Percentiles rank a stretch among this genome's conserved stretches.
Evolutionary conservation across 2,113 vertebrate genomes (phyloP).

Genomic region (Myotis yumanensis): DNA sequence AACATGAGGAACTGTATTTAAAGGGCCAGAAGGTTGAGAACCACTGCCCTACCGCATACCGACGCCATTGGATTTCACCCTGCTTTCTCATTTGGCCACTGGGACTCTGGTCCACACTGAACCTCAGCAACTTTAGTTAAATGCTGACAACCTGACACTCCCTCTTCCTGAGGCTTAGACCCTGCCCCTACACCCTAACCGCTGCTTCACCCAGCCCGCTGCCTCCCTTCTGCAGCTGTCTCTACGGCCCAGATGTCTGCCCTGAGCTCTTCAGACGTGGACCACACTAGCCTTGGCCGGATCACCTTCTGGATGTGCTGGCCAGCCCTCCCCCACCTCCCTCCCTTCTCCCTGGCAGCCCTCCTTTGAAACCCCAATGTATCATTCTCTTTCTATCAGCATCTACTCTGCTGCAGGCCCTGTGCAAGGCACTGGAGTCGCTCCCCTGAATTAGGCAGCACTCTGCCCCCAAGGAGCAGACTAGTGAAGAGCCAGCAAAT

Average conservation of each 20-base stretch:
- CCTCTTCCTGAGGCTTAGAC: not conserved
- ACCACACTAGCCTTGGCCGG: not conserved
- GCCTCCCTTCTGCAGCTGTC: not conserved
- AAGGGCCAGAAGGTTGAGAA: no score
- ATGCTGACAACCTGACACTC: not conserved
- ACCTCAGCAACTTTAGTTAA: not conserved
- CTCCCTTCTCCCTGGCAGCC: not conserved
- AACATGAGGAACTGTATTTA: no score
- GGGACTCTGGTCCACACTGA: not conserved
- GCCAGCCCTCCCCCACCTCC: no score
- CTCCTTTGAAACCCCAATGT: not conserved
- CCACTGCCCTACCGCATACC: no score
- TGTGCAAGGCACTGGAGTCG: not conserved
- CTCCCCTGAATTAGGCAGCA: not conserved
- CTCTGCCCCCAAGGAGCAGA: not conserved
- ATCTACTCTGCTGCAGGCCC: not conserved
- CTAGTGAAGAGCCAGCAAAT: not conserved
- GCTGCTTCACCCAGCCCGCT: not conserved
- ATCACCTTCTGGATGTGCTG: not conserved
- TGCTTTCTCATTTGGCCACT: not conserved
- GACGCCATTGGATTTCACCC: not conserved
- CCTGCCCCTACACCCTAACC: not conserved
- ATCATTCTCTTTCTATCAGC: not conserved
- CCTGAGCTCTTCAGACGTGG: not conserved
- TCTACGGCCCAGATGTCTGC: not conserved